These are phyloP conservation scores for Synanceia verrucosa DNA, from an alignment of 2,797 vertebrate species.

Conservation along the genomic window DNA sequence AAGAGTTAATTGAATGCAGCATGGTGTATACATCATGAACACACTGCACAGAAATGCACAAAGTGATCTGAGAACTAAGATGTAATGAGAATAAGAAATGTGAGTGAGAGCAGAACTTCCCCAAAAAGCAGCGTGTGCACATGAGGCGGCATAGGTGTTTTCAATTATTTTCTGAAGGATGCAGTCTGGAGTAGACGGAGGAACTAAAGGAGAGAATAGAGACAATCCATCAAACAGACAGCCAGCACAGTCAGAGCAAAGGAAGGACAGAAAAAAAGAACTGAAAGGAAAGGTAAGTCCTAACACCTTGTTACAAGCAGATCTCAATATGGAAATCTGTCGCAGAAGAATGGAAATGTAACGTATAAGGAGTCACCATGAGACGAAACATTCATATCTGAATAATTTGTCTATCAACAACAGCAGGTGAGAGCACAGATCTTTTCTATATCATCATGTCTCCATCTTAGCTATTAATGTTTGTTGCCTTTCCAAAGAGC, in stretches of 20 bases:
- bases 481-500: background rate
- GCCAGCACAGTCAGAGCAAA: slow-evolving; percentile 48
- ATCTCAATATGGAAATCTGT: slow-evolving; percentile 49
- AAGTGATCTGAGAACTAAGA: slow-evolving; percentile 16
- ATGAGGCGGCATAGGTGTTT: slow-evolving; percentile 57
- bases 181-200: slow-evolving; percentile 56
- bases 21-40: slow-evolving; percentile 5
- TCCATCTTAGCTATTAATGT: background rate
- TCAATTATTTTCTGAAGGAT: slow-evolving; percentile 69
- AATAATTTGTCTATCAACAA: background rate
- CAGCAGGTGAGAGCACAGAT: background rate
- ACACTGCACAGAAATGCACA: background rate
- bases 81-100: background rate
- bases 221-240: slow-evolving; percentile 75
- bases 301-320: slow-evolving; percentile 35
- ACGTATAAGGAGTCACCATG: background rate
- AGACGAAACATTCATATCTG: background rate
- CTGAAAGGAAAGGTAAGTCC: slow-evolving; percentile 12
- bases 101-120: slow-evolving; percentile 12
- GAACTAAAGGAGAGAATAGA: slow-evolving; percentile 60
- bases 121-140: slow-evolving; percentile 32
- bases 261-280: background rate
- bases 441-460: background rate
- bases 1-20: background rate
- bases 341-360: slow-evolving; percentile 8